These are phyloP conservation scores for Mamestra configurata DNA, from an alignment of 1,140 invertebrate genomes.

Conservation along the genomic window DNA sequence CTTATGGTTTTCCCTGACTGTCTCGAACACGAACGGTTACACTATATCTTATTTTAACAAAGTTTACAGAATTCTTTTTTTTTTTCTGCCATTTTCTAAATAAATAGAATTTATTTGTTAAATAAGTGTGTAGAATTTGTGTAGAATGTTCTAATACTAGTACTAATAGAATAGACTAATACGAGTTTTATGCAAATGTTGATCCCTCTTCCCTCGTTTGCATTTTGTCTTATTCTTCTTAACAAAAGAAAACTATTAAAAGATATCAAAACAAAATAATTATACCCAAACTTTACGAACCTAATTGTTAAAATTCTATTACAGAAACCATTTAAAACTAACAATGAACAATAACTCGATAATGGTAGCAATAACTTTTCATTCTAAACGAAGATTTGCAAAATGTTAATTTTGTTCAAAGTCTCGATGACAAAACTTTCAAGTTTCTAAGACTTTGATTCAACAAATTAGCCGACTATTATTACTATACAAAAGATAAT, in stretches of 20 bases:
- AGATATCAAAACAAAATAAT: not conserved
- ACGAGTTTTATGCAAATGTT: not conserved
- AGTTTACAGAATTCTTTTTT: too few relatives aligned
- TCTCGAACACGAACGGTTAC: too few relatives aligned
- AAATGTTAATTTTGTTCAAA: not conserved
- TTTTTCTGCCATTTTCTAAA: too few relatives aligned
- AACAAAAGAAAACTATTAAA: not conserved
- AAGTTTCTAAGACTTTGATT: not conserved
- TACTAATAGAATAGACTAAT: too few relatives aligned
- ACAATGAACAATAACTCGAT: slow-evolving; percentile 1
- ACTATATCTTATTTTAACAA: too few relatives aligned
- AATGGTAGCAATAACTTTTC: slow-evolving; percentile 4
- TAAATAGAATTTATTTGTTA: too few relatives aligned
- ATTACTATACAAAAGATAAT: not conserved
- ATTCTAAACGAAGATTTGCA: not conserved
- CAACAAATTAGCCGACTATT: not conserved
- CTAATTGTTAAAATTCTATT: not conserved
- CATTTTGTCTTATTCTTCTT: not conserved
- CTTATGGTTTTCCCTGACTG: too few relatives aligned
- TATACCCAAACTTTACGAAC: not conserved
- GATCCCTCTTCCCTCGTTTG: not conserved
- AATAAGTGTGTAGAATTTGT: too few relatives aligned
- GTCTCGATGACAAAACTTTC: not conserved
- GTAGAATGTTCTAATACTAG: too few relatives aligned
- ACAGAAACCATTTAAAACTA: not conserved